Percentiles rank a stretch among this genome's conserved stretches.
Evolutionary conservation across 2,797 vertebrate genomes (phyloP).

Genomic region (Anniella stebbinsi): DNA sequence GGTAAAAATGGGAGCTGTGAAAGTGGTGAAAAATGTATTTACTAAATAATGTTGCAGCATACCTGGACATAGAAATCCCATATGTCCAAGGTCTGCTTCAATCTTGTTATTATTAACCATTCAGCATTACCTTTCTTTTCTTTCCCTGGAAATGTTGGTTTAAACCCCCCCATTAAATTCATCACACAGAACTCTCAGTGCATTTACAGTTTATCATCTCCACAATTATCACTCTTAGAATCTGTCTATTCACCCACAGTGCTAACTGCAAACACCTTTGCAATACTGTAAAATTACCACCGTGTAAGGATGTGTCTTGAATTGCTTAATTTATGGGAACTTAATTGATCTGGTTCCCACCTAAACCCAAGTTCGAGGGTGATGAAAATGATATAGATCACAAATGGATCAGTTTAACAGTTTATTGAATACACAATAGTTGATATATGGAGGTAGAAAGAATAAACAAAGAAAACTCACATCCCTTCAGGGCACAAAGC

Average conservation of each 20-base stretch:
- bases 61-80: background rate
- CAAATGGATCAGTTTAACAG: no score
- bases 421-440: no score
- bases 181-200: slow-evolving; percentile 8
- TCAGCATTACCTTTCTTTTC: background rate
- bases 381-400: no score
- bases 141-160: slow-evolving; percentile 16
- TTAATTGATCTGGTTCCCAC: no score
- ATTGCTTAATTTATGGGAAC: no score
- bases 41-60: background rate
- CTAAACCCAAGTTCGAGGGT: no score
- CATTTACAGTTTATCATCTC: slow-evolving; percentile 47
- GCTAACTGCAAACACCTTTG: slow-evolving; percentile 31
- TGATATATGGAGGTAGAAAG: no score
- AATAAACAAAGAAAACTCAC: no score
- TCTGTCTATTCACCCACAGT: slow-evolving; percentile 32
- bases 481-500: no score
- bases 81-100: slow-evolving; percentile 16
- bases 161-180: background rate
- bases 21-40: slow-evolving; percentile 16
- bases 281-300: slow-evolving; percentile 45
- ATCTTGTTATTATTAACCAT: background rate
- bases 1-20: background rate
- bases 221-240: slow-evolving; percentile 35
- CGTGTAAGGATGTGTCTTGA: background rate